These are phyloP conservation scores for Drosophila affinis DNA, from an alignment of 2,888 invertebrate species.

Conservation along the genomic window DNA sequence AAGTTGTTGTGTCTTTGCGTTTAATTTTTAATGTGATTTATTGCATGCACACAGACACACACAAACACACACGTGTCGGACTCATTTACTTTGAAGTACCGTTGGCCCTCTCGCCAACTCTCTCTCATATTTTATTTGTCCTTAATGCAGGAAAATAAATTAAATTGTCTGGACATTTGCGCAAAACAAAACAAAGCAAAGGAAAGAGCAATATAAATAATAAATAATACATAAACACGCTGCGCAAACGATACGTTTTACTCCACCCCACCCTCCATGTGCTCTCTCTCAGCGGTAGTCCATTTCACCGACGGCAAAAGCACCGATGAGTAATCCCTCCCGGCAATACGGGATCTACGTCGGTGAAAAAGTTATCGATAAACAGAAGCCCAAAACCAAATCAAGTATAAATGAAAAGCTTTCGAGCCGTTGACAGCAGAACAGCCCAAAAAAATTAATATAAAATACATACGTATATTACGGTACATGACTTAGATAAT, in stretches of 20 bases:
- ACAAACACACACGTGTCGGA: conserved; percentile 22
- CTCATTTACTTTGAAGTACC: conserved; percentile 32
- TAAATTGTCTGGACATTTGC: conserved; percentile 46
- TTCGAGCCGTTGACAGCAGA: not conserved
- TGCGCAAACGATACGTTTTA: not conserved
- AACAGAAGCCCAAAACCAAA: not conserved
- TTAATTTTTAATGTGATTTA: conserved; percentile 78
- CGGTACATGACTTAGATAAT: conserved; percentile 6
- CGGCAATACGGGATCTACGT: not conserved
- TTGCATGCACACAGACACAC: conserved; percentile 10
- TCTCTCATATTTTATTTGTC: conserved; percentile 40
- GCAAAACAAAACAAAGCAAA: conserved; percentile 8
- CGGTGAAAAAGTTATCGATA: not conserved
- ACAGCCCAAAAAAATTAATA: conserved; percentile 5
- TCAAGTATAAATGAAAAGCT: not conserved
- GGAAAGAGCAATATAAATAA: conserved; percentile 3
- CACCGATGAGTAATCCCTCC: too few species aligned
- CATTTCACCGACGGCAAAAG: not conserved
- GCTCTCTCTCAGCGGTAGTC: not conserved
- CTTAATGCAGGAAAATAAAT: conserved; percentile 56
- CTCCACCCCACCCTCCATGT: not conserved
- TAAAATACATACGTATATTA: not conserved
- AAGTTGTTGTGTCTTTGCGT: conserved; percentile 40
- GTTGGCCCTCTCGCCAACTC: conserved; percentile 5
- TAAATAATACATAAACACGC: not conserved